A percentile compares a stretch with the other conserved stretches of the same genome.
phyloP scores from a whole-genome alignment of 2,113 vertebrate genomes.

The Vicugna pacos region DNA sequence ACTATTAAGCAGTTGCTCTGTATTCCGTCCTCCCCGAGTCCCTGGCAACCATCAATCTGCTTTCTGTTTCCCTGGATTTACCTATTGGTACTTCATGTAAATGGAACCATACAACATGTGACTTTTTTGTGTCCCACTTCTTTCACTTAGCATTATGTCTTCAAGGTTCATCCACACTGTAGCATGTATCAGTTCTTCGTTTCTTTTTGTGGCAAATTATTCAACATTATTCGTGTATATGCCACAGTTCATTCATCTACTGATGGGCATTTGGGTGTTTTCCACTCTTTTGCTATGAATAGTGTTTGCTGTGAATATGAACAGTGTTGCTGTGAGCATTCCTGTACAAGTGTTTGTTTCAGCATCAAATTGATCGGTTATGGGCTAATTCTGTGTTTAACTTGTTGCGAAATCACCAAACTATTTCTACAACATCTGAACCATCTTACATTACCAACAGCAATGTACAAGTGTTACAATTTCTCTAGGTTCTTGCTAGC shows the following conservation, averaged over 20 bases:
- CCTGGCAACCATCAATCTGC: not conserved
- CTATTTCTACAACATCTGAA: not conserved
- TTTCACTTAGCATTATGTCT: not conserved
- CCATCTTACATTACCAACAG: not conserved
- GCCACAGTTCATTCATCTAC: not conserved
- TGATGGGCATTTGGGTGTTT: not conserved
- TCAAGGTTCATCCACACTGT: not conserved
- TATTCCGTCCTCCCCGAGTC: not conserved
- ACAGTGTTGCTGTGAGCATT: not conserved
- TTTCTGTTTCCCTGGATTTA: not conserved
- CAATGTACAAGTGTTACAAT: not conserved
- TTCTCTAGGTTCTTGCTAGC: not conserved
- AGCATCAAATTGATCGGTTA: not conserved
- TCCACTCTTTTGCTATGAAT: not conserved
- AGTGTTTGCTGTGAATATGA: not conserved
- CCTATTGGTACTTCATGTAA: not conserved
- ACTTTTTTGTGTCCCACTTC: not conserved
- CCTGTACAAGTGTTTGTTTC: slow-evolving; percentile 3
- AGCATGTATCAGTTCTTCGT: not conserved
- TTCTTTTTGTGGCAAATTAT: not conserved
- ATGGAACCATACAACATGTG: not conserved
- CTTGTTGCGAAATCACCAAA: not conserved
- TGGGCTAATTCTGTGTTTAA: slow-evolving; percentile 2
- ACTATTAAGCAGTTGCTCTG: not conserved
- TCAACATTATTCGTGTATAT: not conserved